Base-by-base conservation (phyloP, 1,140 invertebrate species). In the Drosophila tsacasi region DNA sequence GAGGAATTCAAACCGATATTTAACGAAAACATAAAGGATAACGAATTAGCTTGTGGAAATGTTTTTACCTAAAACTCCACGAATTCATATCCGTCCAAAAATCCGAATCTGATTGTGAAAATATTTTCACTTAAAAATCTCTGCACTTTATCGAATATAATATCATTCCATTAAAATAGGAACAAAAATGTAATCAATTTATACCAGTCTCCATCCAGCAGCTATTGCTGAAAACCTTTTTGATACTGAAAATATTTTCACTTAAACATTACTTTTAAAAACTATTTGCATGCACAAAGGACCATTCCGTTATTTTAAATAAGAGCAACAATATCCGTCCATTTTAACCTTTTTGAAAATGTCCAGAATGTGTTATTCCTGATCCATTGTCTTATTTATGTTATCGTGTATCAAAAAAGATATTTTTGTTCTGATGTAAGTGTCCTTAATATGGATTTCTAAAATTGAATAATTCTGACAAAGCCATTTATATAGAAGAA, bases 1-100 rank as follows among this genome's bases (percentile, higher is more conserved):
- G 83, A 44, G 81, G 91, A 35, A 81, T 92, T 30, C 91, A 92
- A 79, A 92, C 91, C 13, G 91, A 92, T 57, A 92, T 92, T 37
- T 87, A 73, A 62, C 21, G 35, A 57, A 39, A 55, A 23, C 47
- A 15, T 10, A 23, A 23, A 47, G 13, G 44, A 54, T 19, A 32
- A 17, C 30, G 19, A 54, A 35, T 17, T 7, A 21, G 30, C 35
- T 15, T 35, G 27, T 54, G 50, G 30, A 35, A 21, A 52, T 15
- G 13, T 13, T 8, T 21, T 19, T 32, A 12, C 8, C 2, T 6
- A n/a, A 30, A 30, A 52, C 0, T 9, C 19, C 30, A 35, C 12
- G 3, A 54, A 54, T 35, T 35, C 19, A 54, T 15, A 54, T 52
- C 49, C 49, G 49, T 52, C 49, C 30, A 21, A 15, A 54, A 21